Evolutionary conservation across 2,888 invertebrate species (phyloP).

Genomic region (Leptopilina myrica): DNA sequence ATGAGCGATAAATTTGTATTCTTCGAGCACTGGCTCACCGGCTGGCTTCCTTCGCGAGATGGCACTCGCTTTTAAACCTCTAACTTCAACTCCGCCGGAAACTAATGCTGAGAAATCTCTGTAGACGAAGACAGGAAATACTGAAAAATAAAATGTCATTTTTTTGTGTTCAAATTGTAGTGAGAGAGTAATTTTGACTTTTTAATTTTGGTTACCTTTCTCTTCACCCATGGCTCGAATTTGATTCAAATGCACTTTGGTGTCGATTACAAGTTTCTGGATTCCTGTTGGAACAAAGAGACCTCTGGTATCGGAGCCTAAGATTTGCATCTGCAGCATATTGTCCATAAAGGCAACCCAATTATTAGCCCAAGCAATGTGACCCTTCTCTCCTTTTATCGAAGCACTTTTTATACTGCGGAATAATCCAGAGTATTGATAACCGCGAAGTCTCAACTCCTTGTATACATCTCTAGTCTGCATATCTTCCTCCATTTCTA

Average conservation of each 20-base stretch:
- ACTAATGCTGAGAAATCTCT: conserved; percentile 73
- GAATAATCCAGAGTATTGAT: conserved; percentile 78
- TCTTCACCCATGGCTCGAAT: conserved; percentile 61
- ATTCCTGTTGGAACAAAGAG: conserved; percentile 81
- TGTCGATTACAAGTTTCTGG: conserved; percentile 79
- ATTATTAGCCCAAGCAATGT: conserved; percentile 80
- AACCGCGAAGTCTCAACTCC: conserved; percentile 78
- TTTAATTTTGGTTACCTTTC: conserved; percentile 62
- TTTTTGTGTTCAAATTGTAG: not conserved
- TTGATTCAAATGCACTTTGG: conserved; percentile 73
- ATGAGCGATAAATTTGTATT: conserved; percentile 79
- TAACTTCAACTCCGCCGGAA: conserved; percentile 80
- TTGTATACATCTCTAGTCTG: conserved; percentile 74
- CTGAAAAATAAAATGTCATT: conserved; percentile 61
- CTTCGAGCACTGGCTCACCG: conserved; percentile 78
- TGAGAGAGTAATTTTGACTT: conserved; percentile 12
- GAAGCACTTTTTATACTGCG: conserved; percentile 78
- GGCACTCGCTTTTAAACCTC: conserved; percentile 79
- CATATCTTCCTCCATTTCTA: conserved; percentile 62
- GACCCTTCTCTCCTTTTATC: conserved; percentile 73
- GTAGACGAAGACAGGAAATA: conserved; percentile 73
- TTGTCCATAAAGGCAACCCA: conserved; percentile 85
- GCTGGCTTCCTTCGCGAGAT: conserved; percentile 78
- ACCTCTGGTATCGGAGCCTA: conserved; percentile 75
- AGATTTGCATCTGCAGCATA: conserved; percentile 81